Percentiles rank a stretch among this genome's conserved stretches.
Conservation (phyloP, 2,797 vertebrate species). For the Limosa lapponica region DNA sequence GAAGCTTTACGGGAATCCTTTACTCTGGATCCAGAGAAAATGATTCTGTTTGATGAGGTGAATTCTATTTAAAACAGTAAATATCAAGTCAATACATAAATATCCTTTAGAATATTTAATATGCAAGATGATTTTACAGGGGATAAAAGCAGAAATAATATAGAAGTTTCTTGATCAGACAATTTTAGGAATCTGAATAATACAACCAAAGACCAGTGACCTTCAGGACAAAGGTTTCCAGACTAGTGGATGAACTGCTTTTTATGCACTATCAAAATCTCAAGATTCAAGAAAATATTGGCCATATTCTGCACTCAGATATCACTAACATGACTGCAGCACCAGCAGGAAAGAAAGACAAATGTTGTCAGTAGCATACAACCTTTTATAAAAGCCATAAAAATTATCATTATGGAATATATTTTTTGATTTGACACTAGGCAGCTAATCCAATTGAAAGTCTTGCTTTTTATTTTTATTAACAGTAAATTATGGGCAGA, state of each 20-base stretch:
- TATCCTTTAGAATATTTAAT: neutral
- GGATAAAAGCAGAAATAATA: neutral
- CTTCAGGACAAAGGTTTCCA: neutral
- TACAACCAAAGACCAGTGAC: neutral
- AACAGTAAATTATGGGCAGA: neutral
- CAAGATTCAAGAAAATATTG: neutral
- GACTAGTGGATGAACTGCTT: neutral
- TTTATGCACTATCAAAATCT: neutral
- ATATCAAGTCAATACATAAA: neutral
- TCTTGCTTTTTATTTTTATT: neutral
- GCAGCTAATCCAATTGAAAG: neutral
- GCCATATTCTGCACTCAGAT: neutral
- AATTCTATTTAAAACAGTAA: neutral
- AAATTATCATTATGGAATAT: neutral
- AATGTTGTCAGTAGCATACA: neutral
- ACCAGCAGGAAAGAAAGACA: neutral
- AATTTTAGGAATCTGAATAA: neutral
- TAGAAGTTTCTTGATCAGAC: neutral
- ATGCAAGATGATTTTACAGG: neutral
- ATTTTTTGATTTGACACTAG: neutral
- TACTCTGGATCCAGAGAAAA: neutral
- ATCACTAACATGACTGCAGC: neutral
- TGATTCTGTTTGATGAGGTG: neutral
- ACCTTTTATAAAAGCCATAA: neutral
- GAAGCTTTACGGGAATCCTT: neutral